phyloP scores from a whole-genome alignment of 2,888 invertebrate genomes.

The Leptopilina myrica region DNA sequence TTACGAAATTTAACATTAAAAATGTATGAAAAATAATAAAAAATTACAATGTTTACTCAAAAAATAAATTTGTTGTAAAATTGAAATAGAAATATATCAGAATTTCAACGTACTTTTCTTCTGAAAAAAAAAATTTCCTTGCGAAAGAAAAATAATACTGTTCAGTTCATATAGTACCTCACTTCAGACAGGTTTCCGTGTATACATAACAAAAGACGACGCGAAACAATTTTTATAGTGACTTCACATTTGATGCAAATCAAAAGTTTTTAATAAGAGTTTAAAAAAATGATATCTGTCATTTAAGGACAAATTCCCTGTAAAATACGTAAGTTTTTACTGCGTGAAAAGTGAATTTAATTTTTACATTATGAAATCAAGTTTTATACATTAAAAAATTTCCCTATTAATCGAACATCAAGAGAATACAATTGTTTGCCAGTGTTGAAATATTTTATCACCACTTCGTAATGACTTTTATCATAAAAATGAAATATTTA shows the following conservation, averaged over 20 bases:
- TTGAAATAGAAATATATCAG: background rate
- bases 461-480: background rate
- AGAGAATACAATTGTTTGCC: background rate
- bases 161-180: background rate
- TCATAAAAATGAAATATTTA: background rate
- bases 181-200: constrained; percentile 42
- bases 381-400: background rate
- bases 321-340: constrained; percentile 56
- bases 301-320: constrained; percentile 61
- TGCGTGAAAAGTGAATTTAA: too few relatives aligned
- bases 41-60: background rate
- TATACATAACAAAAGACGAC: constrained; percentile 56
- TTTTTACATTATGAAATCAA: background rate
- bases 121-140: background rate
- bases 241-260: constrained; percentile 41
- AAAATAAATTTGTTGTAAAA: background rate
- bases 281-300: constrained; percentile 55
- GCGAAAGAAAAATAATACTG: too few relatives aligned
- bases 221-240: constrained; percentile 43
- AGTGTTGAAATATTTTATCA: constrained; percentile 13
- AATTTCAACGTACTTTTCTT: background rate
- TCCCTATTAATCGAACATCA: background rate
- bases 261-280: constrained; percentile 49
- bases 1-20: background rate
- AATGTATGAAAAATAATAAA: background rate